phyloP scores from a whole-genome alignment of 2,888 invertebrate species.

The Halictus ligatus region DNA sequence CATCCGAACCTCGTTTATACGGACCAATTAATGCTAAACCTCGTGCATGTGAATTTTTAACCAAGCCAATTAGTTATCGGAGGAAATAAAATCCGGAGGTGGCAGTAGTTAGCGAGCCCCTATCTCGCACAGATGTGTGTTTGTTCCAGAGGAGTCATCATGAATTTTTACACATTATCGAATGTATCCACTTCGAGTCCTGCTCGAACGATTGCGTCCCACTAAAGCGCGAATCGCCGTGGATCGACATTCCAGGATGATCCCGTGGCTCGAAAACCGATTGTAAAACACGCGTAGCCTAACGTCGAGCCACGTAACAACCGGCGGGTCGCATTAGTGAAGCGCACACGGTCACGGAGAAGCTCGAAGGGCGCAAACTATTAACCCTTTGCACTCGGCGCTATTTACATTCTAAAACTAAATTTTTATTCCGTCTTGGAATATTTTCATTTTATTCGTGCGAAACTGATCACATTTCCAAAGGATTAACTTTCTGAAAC shows the following conservation, averaged over 20 bases:
- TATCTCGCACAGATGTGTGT: neutral
- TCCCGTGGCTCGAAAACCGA: slow-evolving; percentile 35
- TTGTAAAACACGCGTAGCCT: slow-evolving; percentile 60
- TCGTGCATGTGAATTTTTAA: no score
- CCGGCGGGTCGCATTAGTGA: slow-evolving; percentile 48
- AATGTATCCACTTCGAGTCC: neutral
- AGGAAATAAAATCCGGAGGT: neutral
- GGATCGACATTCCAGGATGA: slow-evolving; percentile 10
- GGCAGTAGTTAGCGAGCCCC: neutral
- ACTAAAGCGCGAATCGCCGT: neutral
- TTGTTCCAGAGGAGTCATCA: neutral
- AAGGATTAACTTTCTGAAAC: no score
- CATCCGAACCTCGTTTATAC: no score
- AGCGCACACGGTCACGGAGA: neutral
- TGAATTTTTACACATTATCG: neutral
- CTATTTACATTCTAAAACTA: no score
- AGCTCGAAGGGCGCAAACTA: neutral
- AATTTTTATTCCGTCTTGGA: no score
- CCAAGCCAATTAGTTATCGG: neutral
- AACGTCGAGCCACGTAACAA: slow-evolving; percentile 46
- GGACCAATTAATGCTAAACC: no score
- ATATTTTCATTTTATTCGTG: no score
- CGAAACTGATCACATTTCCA: no score
- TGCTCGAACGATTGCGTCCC: neutral
- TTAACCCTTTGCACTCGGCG: no score